Conservation (phyloP, 2,113 vertebrate species). For the Tursiops truncatus region DNA sequence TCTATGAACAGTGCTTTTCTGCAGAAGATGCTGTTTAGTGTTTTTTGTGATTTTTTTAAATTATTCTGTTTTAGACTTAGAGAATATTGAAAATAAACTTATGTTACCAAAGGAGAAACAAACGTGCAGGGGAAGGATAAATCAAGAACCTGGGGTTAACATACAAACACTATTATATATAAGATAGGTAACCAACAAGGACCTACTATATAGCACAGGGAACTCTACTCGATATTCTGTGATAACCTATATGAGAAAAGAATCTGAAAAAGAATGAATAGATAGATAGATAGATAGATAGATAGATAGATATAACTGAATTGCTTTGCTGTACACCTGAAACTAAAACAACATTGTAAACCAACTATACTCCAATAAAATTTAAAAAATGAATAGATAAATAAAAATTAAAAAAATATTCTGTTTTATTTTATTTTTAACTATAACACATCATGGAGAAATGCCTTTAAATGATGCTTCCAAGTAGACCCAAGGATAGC, state of each 20-base stretch:
- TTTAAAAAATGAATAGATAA: background rate
- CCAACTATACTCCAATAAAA: background rate
- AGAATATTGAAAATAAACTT: background rate
- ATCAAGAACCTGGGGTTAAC: background rate
- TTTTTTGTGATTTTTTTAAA: background rate
- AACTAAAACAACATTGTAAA: background rate
- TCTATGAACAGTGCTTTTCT: background rate
- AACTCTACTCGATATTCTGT: background rate
- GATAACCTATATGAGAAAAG: background rate
- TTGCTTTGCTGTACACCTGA: background rate
- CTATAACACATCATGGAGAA: background rate
- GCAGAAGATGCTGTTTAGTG: background rate
- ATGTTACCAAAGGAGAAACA: background rate
- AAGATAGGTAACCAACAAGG: background rate
- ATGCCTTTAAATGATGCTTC: background rate
- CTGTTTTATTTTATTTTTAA: background rate
- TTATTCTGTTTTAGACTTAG: background rate
- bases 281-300: background rate
- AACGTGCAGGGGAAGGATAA: background rate
- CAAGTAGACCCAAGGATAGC: background rate
- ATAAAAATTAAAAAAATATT: background rate
- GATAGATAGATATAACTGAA: background rate
- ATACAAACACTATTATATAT: background rate
- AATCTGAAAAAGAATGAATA: background rate
- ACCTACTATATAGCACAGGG: background rate